Conservation (phyloP, 1,140 invertebrate genomes). For the Zaprionus capensis region DNA sequence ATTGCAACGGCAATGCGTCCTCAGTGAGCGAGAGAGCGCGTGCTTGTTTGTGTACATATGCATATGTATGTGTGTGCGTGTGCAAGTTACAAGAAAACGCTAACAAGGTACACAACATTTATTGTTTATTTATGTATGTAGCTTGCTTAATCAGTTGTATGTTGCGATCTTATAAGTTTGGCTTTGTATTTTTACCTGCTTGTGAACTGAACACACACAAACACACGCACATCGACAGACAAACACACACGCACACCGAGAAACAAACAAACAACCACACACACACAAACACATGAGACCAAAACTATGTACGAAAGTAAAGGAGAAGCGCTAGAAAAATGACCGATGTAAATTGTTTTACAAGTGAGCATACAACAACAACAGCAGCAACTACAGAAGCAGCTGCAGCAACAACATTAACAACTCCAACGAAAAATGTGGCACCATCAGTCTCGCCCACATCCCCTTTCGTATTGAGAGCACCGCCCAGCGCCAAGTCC, state of each 20-base stretch:
- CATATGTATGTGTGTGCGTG: slow-evolving; percentile 53
- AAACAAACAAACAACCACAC: slow-evolving; percentile 33
- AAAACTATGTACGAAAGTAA: slow-evolving; percentile 65
- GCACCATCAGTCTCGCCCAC: slow-evolving; percentile 44
- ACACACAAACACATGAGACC: slow-evolving; percentile 45
- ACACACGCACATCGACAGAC: slow-evolving; percentile 29
- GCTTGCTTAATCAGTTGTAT: slow-evolving; percentile 54
- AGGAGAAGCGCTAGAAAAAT: slow-evolving; percentile 57
- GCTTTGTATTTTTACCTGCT: slow-evolving; percentile 66
- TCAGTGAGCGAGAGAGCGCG: slow-evolving; percentile 13
- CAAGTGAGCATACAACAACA: slow-evolving; percentile 67
- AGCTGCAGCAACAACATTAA: slow-evolving; percentile 18
- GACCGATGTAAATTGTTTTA: slow-evolving; percentile 82
- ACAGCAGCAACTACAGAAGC: slow-evolving; percentile 35
- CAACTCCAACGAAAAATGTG: slow-evolving; percentile 65
- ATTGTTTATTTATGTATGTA: slow-evolving; percentile 51
- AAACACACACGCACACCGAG: slow-evolving; percentile 33
- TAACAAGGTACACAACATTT: slow-evolving; percentile 62
- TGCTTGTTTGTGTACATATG: slow-evolving; percentile 34
- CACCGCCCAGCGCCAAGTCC: slow-evolving; percentile 77
- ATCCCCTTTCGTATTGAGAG: slow-evolving; percentile 69
- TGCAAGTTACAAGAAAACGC: slow-evolving; percentile 58
- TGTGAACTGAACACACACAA: slow-evolving; percentile 36
- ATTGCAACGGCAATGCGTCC: slow-evolving; percentile 5
- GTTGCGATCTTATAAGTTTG: slow-evolving; percentile 72